phyloP scores from a whole-genome alignment of 2,888 invertebrate species.

The Melanchra persicariae region DNA sequence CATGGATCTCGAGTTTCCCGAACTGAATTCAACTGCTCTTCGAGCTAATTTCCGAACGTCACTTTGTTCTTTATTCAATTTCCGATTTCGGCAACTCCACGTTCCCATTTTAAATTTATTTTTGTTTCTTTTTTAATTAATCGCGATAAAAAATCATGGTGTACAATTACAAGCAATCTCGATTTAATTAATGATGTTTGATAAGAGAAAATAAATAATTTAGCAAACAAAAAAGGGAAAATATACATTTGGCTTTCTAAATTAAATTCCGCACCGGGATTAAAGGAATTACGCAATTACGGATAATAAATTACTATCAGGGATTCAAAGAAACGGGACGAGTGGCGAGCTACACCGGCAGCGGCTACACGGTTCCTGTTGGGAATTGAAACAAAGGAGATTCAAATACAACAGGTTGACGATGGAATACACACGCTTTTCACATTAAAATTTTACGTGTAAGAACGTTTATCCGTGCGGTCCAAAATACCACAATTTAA shows the following conservation, averaged over 20 bases:
- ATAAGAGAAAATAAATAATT: conserved; percentile 64
- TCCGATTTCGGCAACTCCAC: conserved; percentile 85
- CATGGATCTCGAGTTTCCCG: conserved; percentile 83
- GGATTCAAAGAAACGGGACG: conserved; percentile 68
- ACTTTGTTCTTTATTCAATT: conserved; percentile 91
- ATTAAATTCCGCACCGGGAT: conserved; percentile 81
- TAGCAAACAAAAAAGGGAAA: conserved; percentile 66
- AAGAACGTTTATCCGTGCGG: conserved; percentile 9
- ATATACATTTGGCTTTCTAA: conserved; percentile 66
- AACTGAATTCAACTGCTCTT: conserved; percentile 86
- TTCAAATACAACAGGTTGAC: conserved; percentile 46
- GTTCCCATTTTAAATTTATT: conserved; percentile 75
- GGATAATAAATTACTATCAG: conserved; percentile 82
- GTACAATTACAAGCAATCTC: conserved; percentile 65
- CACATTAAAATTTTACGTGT: conserved; percentile 20
- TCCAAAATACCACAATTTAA: conserved; percentile 18
- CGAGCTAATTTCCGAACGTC: conserved; percentile 90
- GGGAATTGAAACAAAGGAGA: conserved; percentile 57
- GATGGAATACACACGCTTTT: conserved; percentile 14
- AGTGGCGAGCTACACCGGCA: conserved; percentile 59
- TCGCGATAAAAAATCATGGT: conserved; percentile 60
- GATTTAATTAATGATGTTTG: conserved; percentile 74
- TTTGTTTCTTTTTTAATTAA: conserved; percentile 74
- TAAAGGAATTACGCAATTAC: conserved; percentile 84
- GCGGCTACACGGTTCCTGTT: conserved; percentile 53